phyloP scores from a whole-genome alignment of 2,888 invertebrate species.

The Masnerella sp. region DNA sequence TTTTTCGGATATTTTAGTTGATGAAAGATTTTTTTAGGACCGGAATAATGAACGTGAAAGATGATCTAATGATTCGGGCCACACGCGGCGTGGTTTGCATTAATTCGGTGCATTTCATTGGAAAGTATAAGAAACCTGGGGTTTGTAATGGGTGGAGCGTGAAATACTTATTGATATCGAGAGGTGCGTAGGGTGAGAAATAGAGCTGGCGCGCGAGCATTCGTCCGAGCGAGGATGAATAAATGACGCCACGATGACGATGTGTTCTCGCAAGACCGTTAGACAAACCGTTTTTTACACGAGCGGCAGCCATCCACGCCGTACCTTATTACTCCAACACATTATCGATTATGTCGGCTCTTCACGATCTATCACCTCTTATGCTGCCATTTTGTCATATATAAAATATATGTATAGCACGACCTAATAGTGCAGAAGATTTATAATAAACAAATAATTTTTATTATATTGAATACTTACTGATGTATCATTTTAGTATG shows the following conservation, averaged over 20 bases:
- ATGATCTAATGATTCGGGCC: conserved; percentile 31
- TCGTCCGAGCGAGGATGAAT: conserved; percentile 62
- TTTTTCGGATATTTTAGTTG: neutral
- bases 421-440: no score
- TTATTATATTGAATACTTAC: no score
- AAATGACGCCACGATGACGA: conserved; percentile 73
- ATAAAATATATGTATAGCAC: no score
- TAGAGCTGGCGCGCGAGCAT: conserved; percentile 37
- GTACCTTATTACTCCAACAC: conserved; percentile 62
- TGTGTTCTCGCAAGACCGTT: conserved; percentile 66
- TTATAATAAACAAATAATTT: no score
- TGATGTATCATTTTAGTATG: no score
- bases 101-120: conserved; percentile 56
- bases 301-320: conserved; percentile 64
- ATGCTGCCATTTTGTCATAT: conserved; percentile 25
- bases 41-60: conserved; percentile 31
- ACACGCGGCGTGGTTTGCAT: conserved; percentile 35
- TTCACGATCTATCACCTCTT: conserved; percentile 67
- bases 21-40: conserved; percentile 1
- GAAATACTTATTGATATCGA: conserved; percentile 26
- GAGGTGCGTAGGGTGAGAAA: conserved; percentile 45
- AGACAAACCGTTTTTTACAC: conserved; percentile 67
- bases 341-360: conserved; percentile 70
- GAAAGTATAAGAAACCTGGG: conserved; percentile 66
- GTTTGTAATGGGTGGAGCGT: conserved; percentile 61